These are phyloP conservation scores for Typhlomys cinereus DNA, from an alignment of 2,113 vertebrate species.

Conservation along the genomic window DNA sequence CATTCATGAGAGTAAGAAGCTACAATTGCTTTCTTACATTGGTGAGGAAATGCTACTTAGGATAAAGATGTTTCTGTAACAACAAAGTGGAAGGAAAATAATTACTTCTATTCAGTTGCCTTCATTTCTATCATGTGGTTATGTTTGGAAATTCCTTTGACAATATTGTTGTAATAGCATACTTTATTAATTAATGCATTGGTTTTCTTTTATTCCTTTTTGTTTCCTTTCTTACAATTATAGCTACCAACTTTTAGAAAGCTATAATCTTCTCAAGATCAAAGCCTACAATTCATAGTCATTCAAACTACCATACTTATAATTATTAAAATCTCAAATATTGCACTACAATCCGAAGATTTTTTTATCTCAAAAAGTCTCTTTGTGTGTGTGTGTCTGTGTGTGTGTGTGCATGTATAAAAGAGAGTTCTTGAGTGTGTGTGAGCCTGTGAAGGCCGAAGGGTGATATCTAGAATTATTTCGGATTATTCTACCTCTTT, in stretches of 20 bases:
- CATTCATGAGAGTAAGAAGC: conserved; percentile 1
- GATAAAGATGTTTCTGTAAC: background rate
- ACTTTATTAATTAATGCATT: background rate
- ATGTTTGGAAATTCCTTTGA: background rate
- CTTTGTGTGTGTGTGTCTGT: too few relatives aligned
- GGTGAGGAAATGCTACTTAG: background rate
- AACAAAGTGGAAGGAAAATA: background rate
- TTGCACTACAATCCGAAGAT: too few relatives aligned
- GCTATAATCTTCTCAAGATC: background rate
- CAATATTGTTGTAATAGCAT: background rate
- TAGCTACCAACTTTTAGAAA: background rate
- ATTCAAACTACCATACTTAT: background rate
- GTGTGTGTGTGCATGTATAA: too few relatives aligned
- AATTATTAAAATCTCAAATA: background rate
- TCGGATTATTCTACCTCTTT: too few relatives aligned
- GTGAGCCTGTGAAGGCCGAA: too few relatives aligned
- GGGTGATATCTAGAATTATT: too few relatives aligned
- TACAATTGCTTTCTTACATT: background rate
- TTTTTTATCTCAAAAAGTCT: too few relatives aligned
- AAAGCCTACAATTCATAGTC: background rate
- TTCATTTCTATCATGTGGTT: background rate
- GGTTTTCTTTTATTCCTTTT: background rate
- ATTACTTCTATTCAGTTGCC: background rate
- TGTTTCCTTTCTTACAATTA: conserved; percentile 3
- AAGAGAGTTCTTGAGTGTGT: too few relatives aligned